A percentile compares a stretch with the other conserved stretches of the same genome.
Conservation (phyloP, 2,113 vertebrate species). For the Mustela lutreola region DNA sequence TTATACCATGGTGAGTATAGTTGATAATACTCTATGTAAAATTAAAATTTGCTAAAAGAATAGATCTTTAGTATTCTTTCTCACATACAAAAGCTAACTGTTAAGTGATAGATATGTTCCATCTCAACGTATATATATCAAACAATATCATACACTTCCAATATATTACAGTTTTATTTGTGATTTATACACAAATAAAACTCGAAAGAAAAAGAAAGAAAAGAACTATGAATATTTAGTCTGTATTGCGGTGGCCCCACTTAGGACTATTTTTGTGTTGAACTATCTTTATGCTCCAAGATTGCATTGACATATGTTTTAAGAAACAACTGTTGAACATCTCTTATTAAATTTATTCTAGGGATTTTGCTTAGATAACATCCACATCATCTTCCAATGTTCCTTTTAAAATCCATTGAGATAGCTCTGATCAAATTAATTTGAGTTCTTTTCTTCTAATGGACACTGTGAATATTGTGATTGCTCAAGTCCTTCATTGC, state of each 20-base stretch:
- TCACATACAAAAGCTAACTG: background rate
- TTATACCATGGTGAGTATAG: background rate
- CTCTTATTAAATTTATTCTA: background rate
- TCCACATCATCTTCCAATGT: background rate
- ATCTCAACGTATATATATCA: background rate
- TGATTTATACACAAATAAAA: background rate
- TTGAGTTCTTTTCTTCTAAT: background rate
- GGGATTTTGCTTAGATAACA: background rate
- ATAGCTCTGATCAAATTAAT: background rate
- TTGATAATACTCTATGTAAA: background rate
- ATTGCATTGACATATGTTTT: background rate
- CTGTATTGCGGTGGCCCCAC: background rate
- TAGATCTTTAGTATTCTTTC: background rate
- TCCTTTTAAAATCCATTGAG: background rate
- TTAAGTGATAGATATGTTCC: background rate
- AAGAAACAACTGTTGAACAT: background rate
- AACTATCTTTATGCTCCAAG: background rate
- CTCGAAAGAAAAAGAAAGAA: background rate
- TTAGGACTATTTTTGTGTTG: background rate
- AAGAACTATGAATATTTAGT: background rate
- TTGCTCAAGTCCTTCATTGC: background rate
- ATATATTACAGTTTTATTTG: conserved; percentile 16
- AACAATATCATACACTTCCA: background rate
- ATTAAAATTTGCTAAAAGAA: background rate
- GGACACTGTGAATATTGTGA: background rate